Base-by-base conservation (phyloP, 2,888 invertebrate species). In the Drosophila meridiana region DNA sequence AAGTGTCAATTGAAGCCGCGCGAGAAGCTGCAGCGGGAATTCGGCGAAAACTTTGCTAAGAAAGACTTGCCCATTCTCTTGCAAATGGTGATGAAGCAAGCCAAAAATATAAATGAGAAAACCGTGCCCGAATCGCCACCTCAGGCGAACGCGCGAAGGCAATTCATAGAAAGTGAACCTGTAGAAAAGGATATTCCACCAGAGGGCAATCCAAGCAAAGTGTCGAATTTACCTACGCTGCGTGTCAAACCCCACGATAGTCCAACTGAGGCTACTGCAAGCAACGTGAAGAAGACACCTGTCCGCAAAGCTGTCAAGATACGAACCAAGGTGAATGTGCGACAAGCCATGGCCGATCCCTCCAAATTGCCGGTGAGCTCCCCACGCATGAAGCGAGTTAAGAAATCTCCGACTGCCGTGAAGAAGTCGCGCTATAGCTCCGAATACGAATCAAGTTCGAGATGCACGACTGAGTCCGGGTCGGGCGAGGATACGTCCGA, bases 61-160 rank as follows among this genome's bases (percentile, higher is more conserved):
- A 82, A 79, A 32, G 81, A 90, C 3, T 40, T 92, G 32, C 93
- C 93, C 3, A 83, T 93, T 48, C 71, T 93, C 28, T 38, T 92
- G 64, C 88, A 91, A 66, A 55, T 92, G 64, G 87, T 56, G 14
- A 63, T 58, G 63, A 65, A 61, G 43, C 62, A 67, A 8, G n/a
- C 60, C 1, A 60, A 55, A 3, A 47, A 32, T 6, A 14, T 30
- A 0, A 13, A 47, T 30, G 7, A 8, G 5, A 47, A 55, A 1
- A 34, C n/a, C 3, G 0, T 48, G 7, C 28, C 26, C 4, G 7
- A 20, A 28, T 9, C 45, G 2, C 34, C 43, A 11, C 4, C 13
- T 1, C 28, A 57, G 3, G 9, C 26, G 2, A 28, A 8, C 28
- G 1, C 14, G 3, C 38, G 1, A 3, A 32, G 13, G 4, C 40